These are phyloP conservation scores for Mechanitis messenoides DNA, from an alignment of 2,888 invertebrate genomes.

Conservation along the genomic window DNA sequence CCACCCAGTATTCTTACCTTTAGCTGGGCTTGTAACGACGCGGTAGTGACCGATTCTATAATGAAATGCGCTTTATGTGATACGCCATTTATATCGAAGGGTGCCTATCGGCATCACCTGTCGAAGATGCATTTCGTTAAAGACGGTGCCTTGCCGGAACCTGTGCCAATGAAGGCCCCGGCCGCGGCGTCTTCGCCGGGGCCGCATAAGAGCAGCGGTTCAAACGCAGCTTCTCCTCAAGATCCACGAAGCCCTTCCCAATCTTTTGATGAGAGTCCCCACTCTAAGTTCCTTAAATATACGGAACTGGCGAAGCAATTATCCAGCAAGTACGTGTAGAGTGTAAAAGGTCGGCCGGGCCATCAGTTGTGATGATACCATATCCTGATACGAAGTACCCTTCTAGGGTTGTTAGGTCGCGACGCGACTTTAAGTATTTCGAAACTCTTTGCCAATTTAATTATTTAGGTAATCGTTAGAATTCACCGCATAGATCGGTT, in stretches of 20 bases:
- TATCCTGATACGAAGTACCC: constrained; percentile 81
- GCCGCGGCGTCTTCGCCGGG: constrained; percentile 66
- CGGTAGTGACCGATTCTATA: constrained; percentile 90
- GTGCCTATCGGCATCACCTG: constrained; percentile 96
- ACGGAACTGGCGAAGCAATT: constrained; percentile 98
- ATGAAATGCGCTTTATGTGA: constrained; percentile 97
- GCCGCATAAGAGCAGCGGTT: constrained; percentile 60
- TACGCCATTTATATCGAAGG: constrained; percentile 96
- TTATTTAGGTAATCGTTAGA: constrained; percentile 73
- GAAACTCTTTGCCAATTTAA: constrained; percentile 77
- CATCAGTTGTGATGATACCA: constrained; percentile 84
- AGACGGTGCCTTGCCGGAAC: constrained; percentile 90
- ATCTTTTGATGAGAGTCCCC: constrained; percentile 91
- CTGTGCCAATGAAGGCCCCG: constrained; percentile 78
- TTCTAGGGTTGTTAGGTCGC: constrained; percentile 69
- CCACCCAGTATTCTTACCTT: constrained; percentile 92
- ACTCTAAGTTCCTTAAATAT: constrained; percentile 98
- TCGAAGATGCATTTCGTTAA: constrained; percentile 97
- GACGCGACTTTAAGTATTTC: constrained; percentile 74
- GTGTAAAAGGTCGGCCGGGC: constrained; percentile 53
- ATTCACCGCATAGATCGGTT: constrained; percentile 74
- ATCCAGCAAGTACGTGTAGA: constrained; percentile 96
- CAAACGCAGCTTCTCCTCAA: constrained; percentile 69
- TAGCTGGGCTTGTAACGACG: constrained; percentile 96
- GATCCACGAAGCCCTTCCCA: constrained; percentile 78